Base-by-base conservation (phyloP, 2,113 vertebrate species). In the Apodemus sylvaticus region DNA sequence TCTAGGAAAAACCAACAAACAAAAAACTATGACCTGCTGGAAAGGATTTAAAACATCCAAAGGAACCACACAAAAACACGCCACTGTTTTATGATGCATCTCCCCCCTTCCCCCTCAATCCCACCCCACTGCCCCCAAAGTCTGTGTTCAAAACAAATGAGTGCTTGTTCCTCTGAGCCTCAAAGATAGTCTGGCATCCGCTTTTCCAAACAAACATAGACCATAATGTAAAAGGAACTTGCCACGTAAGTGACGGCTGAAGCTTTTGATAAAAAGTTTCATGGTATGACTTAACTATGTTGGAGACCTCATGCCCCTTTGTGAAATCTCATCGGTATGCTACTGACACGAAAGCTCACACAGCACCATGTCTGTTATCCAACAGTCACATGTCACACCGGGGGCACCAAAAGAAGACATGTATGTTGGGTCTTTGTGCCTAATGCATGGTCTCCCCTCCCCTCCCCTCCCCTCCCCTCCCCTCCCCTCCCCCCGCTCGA, bases 301-400 rank as follows among this genome's bases (percentile, higher is more conserved):
- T 26, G 86, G 31, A 60, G 82, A 24, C 36, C 70, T 71, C 13
- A 82, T 31, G 36, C 29, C 42, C 78, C 62, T 78, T 79, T 42
- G 60, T 58, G 85, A 74, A 77, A 83, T 68, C 73, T 82, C 34
- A 48, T 42, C 42, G 60, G 68, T 39, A 83, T 7, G 4, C 2
- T 62, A 53, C 60, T 66, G 73, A 81, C 87, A 79, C 53, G 85
- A 71, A 85, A 79, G 64, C 34, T 74, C 94, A 92, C n/a, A 87
- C 3, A 1, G 31, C 3, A 55, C 19, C 3, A 2, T 26, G 66
- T 73, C 36, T 68, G 51, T 2, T 48, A 90, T 74, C 70, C 8
- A 78, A 51, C 0, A 34, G 81, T 31, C 31, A 48, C 73, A 29
- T 60, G 24, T 26, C 45, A 88, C 20, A 19, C 10, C 5, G 5